Base-by-base conservation (phyloP, 2,113 vertebrate species). In the Neogale vison region DNA sequence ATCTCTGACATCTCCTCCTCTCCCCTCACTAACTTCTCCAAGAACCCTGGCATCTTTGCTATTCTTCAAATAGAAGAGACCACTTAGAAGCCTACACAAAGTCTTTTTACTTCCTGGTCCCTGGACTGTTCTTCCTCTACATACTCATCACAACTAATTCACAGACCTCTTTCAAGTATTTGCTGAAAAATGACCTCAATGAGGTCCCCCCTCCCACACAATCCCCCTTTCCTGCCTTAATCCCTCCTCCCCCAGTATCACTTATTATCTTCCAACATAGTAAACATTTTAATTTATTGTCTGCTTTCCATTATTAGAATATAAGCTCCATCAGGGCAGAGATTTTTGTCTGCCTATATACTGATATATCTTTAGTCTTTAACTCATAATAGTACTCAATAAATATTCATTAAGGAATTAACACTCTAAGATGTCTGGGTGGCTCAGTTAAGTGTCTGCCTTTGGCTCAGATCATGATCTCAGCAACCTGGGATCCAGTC, bases 221-320 rank as follows among this genome's bases (percentile, higher is more conserved):
- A 11, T 17, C 8, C 20, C 13, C 12, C 23, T 31, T 59, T 86
- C 13, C 39, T 91, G n/a, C 4, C 59, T 74, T 72, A 63, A 63
- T 80, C 76, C n/a, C n/a, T 4, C n/a, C 31, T 31, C 6, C n/a
- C 34, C 17, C 26, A 65, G 65, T 63, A 45, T 34, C 42, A 61
- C 7, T 72, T 50, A 42, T 65, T 79, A 74, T 34, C 47, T 84
- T 71, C n/a, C 55, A 91, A 47, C 24, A 90, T 34, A 63, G 29
- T 55, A 86, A 80, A 86, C 67, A 29, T n/a, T 42, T 96, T 77
- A 31, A 24, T 92, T 57, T 84, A 71, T 72, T 96, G 34, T 83
- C 72, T 93, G 18, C 20, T 47, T 91, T 82, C 21, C 9, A 11
- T 85, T 50, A 74, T 29, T 67, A 24, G 31, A 85, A 74, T 34